Conservation (phyloP, 2,113 vertebrate species). For the Tyrannus savana region DNA sequence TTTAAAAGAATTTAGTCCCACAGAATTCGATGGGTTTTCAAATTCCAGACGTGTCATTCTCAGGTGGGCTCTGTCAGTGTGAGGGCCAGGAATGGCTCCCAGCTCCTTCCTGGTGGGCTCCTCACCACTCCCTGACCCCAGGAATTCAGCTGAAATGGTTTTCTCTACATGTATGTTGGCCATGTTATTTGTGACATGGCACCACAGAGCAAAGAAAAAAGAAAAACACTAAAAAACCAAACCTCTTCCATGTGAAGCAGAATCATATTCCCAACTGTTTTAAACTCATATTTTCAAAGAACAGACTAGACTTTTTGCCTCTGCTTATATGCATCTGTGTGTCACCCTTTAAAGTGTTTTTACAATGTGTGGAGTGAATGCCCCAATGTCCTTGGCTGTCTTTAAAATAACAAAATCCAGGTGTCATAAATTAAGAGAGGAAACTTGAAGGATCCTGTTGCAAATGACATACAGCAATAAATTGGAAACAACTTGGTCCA, state of each 20-base stretch:
- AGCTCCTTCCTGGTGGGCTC: constrained; percentile 32
- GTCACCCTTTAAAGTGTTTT: constrained; percentile 62
- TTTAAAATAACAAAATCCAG: constrained; percentile 72
- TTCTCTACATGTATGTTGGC: neutral
- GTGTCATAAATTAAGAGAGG: constrained; percentile 68
- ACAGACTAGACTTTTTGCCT: neutral
- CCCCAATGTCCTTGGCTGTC: constrained; percentile 32
- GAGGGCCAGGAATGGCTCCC: constrained; percentile 21
- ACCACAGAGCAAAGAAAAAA: neutral
- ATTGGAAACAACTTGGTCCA: constrained; percentile 72
- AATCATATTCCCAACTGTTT: neutral
- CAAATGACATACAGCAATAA: constrained; percentile 66
- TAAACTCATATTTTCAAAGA: neutral
- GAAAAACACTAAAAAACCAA: neutral
- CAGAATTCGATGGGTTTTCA: neutral
- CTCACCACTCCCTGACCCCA: neutral
- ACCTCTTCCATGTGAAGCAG: neutral
- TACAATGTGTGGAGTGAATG: constrained; percentile 58
- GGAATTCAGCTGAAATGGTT: neutral
- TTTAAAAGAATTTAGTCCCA: neutral
- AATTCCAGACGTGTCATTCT: neutral
- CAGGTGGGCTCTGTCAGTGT: neutral
- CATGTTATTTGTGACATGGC: neutral
- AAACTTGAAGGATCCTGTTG: constrained; percentile 65
- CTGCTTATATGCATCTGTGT: neutral